Base-by-base conservation (phyloP, 2,888 invertebrate genomes). In the Zhuqinia jingwanae region DNA sequence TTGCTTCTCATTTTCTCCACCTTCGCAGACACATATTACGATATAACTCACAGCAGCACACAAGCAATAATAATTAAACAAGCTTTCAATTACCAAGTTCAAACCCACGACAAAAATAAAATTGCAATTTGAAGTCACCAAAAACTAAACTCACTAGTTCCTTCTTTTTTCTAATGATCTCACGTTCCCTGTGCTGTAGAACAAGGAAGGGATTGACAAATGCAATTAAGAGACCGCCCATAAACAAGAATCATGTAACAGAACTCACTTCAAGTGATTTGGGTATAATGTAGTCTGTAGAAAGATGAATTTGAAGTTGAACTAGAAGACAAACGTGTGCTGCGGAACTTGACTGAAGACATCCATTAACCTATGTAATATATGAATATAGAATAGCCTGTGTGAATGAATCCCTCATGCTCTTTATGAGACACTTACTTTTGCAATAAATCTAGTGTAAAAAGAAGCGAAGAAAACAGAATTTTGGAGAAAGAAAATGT, bases 11-110 rank as follows among this genome's bases (percentile, higher is more conserved):
- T 47, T 42, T 60, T 65, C 47, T 45, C 47, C 60, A 36, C 50
- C 79, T 79, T 25, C 79, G 63, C 60, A 78, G 6, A 50, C 63
- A n/a, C n/a, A n/a, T n/a, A n/a, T n/a, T n/a, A n/a, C n/a, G n/a
- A 42, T 22, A 13, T 50, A 36, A 36, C 36, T 50, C n/a, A 50
- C 50, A 50, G 50, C 50, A 50, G 11, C 36, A 36, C 36, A 36
- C 36, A 36, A 36, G 36, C 36, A 36, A 36, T n/a, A n/a, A n/a
- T n/a, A n/a, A n/a, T 11, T 50, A 50, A 13, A 8, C 3, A 36
- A 36, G 36, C 36, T 36, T 36, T 36, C 36, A 36, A 36, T 36
- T 36, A 6, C 3, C 36, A 8, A 36, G 8, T 36, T n/a, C n/a
- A n/a, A n/a, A n/a, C 36, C 3, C 36, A 36, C 36, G 36, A 36